Evolutionary conservation across 2,888 invertebrate genomes (phyloP).

Genomic region (Mystacides longicornis): DNA sequence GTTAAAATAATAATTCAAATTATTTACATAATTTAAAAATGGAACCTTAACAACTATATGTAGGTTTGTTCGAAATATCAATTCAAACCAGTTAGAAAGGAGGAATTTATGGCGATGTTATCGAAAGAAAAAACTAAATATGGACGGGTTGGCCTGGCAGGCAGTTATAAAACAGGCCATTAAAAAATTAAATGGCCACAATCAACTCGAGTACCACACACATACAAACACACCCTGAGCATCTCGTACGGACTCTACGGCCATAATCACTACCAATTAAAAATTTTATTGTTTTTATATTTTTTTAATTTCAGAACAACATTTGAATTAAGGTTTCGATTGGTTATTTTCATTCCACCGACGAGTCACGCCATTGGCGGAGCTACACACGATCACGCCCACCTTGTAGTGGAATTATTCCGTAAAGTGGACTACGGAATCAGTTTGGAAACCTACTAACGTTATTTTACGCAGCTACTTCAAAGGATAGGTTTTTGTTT

Average conservation of each 20-base stretch:
- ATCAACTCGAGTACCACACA: background rate
- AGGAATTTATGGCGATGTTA: too few relatives aligned
- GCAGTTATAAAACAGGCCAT: background rate
- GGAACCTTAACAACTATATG: too few relatives aligned
- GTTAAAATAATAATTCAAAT: too few relatives aligned
- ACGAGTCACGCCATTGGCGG: background rate
- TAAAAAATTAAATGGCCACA: background rate
- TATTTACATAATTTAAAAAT: too few relatives aligned
- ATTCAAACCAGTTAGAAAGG: too few relatives aligned
- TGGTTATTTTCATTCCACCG: background rate
- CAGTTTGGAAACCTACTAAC: too few relatives aligned
- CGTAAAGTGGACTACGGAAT: too few relatives aligned
- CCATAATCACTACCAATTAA: slow-evolving; percentile 1
- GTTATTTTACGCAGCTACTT: too few relatives aligned
- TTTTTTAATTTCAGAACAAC: background rate
- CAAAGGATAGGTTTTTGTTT: too few relatives aligned
- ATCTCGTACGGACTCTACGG: background rate
- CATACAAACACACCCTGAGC: background rate
- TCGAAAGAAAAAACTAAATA: too few relatives aligned
- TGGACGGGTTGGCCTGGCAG: too few relatives aligned
- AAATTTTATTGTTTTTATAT: slow-evolving; percentile 2
- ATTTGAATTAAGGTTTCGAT: background rate
- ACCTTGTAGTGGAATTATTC: background rate
- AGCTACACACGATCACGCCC: background rate
- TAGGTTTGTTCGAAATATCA: too few relatives aligned